phyloP scores from a whole-genome alignment of 2,888 invertebrate genomes.

The Agrilus mali region DNA sequence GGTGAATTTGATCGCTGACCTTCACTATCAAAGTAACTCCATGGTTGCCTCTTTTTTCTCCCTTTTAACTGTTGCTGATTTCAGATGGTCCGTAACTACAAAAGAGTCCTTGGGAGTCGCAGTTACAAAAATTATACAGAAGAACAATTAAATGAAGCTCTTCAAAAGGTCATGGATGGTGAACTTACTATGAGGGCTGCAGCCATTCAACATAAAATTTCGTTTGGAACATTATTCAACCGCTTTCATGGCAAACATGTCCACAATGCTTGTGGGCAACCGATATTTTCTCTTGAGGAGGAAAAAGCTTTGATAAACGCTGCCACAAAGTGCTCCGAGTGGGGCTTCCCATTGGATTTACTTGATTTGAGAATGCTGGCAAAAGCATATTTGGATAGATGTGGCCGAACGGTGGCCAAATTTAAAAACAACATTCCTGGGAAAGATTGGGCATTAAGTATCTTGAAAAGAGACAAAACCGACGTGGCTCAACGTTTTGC shows the following conservation, averaged over 20 bases:
- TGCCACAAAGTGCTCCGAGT: conserved; percentile 12
- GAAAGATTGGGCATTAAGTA: conserved; percentile 11
- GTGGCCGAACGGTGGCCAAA: conserved; percentile 9
- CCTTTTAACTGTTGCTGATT: too few relatives aligned
- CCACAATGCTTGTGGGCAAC: conserved; percentile 8
- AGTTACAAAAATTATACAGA: too few relatives aligned
- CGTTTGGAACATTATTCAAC: conserved; percentile 6
- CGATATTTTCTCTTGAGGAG: conserved; percentile 7
- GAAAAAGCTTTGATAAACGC: conserved; percentile 8
- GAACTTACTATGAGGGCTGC: conserved; percentile 3
- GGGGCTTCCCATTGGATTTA: conserved; percentile 14
- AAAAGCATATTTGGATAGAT: conserved; percentile 15
- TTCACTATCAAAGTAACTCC: too few relatives aligned
- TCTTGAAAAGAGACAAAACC: conserved; percentile 16
- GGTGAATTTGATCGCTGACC: too few relatives aligned
- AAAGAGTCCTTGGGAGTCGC: too few relatives aligned
- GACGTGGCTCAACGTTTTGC: conserved; percentile 9
- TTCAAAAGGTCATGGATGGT: conserved; percentile 8
- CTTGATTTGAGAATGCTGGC: conserved; percentile 14
- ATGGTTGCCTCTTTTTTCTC: too few relatives aligned
- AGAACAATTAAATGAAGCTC: conserved; percentile 8
- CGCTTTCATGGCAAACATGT: conserved; percentile 5
- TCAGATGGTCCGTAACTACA: too few relatives aligned
- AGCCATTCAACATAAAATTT: conserved; percentile 2
- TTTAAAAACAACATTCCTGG: conserved; percentile 15